These are phyloP conservation scores for Glomeris maerens DNA, from an alignment of 1,140 invertebrate genomes.

Conservation along the genomic window DNA sequence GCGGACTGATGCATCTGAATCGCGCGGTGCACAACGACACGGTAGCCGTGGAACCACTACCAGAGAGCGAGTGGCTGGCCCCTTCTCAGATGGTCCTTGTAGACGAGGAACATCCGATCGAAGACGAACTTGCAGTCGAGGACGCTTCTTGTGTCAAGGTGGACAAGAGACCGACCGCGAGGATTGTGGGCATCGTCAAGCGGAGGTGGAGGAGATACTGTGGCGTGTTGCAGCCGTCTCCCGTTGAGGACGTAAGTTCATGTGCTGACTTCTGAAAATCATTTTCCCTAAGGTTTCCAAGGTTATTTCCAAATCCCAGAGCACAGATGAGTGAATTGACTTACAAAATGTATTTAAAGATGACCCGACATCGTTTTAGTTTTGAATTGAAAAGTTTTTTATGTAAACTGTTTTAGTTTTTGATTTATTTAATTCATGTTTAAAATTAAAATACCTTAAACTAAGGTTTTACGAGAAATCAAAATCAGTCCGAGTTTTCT, in stretches of 20 bases:
- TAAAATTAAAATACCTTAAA: no score
- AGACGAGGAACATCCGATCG: constrained; percentile 34
- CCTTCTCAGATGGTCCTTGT: constrained; percentile 64
- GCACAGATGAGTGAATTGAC: no score
- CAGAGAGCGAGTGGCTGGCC: constrained; percentile 74
- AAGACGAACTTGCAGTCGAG: not conserved
- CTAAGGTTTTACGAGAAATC: no score
- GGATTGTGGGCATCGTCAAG: constrained; percentile 85
- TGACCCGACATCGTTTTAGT: no score
- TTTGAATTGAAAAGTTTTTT: no score
- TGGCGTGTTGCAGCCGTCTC: constrained; percentile 73
- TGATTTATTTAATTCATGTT: no score
- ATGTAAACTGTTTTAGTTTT: no score
- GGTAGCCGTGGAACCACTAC: constrained; percentile 81
- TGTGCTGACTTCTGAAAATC: no score
- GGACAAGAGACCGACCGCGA: constrained; percentile 56
- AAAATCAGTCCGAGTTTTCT: no score
- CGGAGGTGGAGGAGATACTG: constrained; percentile 95
- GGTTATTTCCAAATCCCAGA: no score
- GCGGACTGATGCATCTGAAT: constrained; percentile 77
- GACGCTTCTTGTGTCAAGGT: constrained; percentile 4
- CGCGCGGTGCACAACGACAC: constrained; percentile 90
- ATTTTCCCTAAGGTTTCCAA: no score
- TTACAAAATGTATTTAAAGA: no score
- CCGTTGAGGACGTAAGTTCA: constrained; percentile 48